Base-by-base conservation (phyloP, 2,113 vertebrate species). In the Fregetta grallaria region DNA sequence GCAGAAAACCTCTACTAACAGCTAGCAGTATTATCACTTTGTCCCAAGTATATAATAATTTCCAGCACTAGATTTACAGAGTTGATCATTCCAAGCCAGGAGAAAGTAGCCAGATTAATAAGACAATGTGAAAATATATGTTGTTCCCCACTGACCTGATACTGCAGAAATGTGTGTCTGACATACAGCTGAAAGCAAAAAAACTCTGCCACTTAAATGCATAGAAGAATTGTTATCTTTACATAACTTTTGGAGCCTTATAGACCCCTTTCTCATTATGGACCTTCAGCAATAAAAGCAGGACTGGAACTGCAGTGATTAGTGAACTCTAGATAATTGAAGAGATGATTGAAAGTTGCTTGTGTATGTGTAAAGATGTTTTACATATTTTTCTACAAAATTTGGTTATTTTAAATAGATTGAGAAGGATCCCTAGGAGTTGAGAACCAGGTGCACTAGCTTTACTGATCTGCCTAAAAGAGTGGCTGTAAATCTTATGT, bases 141-240 rank as follows among this genome's bases (percentile, higher is more conserved):
- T 44, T 56, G 23, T 25, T 79, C 15, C 6, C 44, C 9, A 34
- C 5, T 82, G 78, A 88, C 53, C 23, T 6, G 7, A 14, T n/a
- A 26, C 44, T 56, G 17, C 56, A 56, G 81, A 72, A 95, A 49
- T 2, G 6, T 1, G 4, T 38, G n/a, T 30, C 49, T 92, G 59
- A 70, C 26, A 45, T 49, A 53, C 13, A 56, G 19, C 49, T 58
- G 74, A 74, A 79, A 93, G 20, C 15, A 9, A 75, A 25, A 68
- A 59, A 26, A 1, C 0, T 2, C 21, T 1, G 1, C 19, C 13
- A 15, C 23, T 49, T 81, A 66, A 70, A 77, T 77, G 36, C 45
- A 30, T 8, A 61, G 38, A 74, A 61, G 26, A 73, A 52, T 19
- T 73, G 21, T 49, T 88, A 50, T 52, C 59, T 81, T 79, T 45